Conservation (phyloP, 2,888 invertebrate species). For the Oligia strigilis region DNA sequence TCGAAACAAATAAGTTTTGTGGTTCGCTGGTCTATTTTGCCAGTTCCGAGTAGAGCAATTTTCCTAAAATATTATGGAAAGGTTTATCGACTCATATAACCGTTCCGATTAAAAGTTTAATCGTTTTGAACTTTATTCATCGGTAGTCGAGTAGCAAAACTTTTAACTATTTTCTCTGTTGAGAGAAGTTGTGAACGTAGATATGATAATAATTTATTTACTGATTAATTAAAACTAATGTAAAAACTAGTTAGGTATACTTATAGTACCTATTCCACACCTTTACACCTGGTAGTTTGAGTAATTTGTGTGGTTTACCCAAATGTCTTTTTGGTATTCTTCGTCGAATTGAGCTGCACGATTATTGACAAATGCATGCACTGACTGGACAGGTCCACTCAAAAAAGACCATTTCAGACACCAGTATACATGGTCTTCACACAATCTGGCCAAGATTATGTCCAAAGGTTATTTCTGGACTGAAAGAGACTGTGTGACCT, state of each 20-base stretch:
- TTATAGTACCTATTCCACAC: background rate
- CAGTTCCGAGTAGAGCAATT: background rate
- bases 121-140: constrained; percentile 6
- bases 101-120: constrained; percentile 29
- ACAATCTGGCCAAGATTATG: background rate
- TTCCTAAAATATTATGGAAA: constrained; percentile 1
- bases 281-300: background rate
- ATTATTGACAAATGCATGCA: no score
- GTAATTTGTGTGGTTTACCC: background rate
- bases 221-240: background rate
- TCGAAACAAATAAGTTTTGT: background rate
- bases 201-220: background rate
- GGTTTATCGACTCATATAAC: constrained; percentile 11
- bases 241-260: background rate
- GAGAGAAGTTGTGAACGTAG: background rate
- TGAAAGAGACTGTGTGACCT: background rate
- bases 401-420: background rate
- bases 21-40: background rate
- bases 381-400: background rate
- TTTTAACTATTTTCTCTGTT: constrained; percentile 6
- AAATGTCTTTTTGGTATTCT: background rate
- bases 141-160: background rate
- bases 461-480: background rate
- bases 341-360: background rate
- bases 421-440: no score